These are phyloP conservation scores for Epinephelus malabaricus DNA, from an alignment of 2,797 vertebrate genomes.

Conservation along the genomic window DNA sequence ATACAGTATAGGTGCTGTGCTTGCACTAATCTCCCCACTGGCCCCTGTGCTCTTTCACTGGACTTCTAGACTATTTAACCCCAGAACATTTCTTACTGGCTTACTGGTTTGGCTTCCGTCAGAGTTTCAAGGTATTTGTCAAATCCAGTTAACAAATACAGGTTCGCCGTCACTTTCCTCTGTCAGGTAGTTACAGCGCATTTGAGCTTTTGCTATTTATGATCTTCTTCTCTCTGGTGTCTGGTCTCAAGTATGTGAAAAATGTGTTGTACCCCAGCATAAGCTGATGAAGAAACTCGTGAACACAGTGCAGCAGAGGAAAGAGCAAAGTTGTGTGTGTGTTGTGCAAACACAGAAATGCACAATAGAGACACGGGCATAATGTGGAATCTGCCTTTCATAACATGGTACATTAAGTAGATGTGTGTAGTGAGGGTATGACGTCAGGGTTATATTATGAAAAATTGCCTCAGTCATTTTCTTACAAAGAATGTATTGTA, in stretches of 20 bases:
- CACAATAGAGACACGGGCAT: not conserved
- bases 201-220: slow-evolving; percentile 3
- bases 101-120: not conserved
- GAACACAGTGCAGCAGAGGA: not conserved
- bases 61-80: not conserved
- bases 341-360: not conserved
- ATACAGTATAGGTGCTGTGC: not conserved
- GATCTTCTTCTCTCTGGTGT: not conserved
- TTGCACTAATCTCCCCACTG: not conserved
- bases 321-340: not conserved
- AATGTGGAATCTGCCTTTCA: not conserved
- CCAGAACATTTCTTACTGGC: not conserved
- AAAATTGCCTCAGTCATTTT: not conserved
- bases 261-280: slow-evolving; percentile 27
- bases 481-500: not conserved
- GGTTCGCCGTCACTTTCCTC: not conserved
- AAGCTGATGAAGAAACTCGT: slow-evolving; percentile 30
- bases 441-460: not conserved
- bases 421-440: not conserved
- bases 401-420: not conserved
- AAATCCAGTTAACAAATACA: not conserved
- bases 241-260: slow-evolving; percentile 26
- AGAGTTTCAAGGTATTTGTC: not conserved
- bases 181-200: not conserved
- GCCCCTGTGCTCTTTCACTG: not conserved